Conservation (phyloP, 2,888 invertebrate genomes). For the Kryphioiulus occultus region DNA sequence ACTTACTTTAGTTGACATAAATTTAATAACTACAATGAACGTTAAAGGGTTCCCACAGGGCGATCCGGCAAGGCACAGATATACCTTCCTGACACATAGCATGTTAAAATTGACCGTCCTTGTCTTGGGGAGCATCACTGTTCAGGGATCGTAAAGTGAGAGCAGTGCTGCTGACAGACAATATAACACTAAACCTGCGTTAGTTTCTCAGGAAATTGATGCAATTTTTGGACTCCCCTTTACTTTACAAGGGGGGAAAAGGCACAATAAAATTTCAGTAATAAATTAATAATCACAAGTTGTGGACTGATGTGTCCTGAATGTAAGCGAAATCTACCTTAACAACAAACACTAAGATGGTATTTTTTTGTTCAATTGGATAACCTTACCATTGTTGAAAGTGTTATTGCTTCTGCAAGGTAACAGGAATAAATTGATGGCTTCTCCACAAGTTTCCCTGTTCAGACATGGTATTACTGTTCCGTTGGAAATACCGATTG, state of each 20-base stretch:
- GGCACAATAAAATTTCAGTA: slow-evolving; percentile 45
- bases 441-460: slow-evolving; percentile 64
- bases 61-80: background rate
- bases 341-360: too few species aligned
- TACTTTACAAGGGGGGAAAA: slow-evolving; percentile 50
- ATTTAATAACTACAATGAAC: background rate
- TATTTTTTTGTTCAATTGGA: too few species aligned
- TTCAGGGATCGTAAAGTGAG: slow-evolving; percentile 52
- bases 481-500: slow-evolving; percentile 70
- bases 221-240: slow-evolving; percentile 53
- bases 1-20: background rate
- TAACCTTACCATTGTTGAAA: background rate
- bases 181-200: slow-evolving; percentile 50
- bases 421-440: slow-evolving; percentile 74
- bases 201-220: slow-evolving; percentile 68
- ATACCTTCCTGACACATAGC: background rate
- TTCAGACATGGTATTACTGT: slow-evolving; percentile 67
- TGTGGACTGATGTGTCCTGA: too few species aligned
- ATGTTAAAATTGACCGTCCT: background rate
- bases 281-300: too few species aligned
- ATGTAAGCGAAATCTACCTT: too few species aligned
- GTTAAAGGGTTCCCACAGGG: background rate
- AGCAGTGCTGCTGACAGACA: slow-evolving; percentile 52
- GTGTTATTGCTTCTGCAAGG: slow-evolving; percentile 17
- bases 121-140: slow-evolving; percentile 51